Evolutionary conservation across 1,140 invertebrate species (phyloP).

Genomic region (honey bee (Apis mellifera)): DNA sequence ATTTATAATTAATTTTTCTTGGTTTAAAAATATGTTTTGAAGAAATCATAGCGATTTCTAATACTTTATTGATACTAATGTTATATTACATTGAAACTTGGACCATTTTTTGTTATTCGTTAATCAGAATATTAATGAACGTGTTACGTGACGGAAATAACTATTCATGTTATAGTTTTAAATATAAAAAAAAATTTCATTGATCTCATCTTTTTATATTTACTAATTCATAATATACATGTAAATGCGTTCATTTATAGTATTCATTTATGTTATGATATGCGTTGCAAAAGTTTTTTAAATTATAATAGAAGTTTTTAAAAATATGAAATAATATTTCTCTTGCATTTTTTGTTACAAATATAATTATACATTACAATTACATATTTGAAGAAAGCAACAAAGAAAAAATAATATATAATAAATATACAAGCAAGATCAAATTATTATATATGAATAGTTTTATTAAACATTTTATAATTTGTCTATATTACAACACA

Average conservation of each 20-base stretch:
- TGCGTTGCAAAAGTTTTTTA: not conserved
- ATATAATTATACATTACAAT: not conserved
- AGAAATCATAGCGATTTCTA: constrained; percentile 15
- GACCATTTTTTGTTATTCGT: constrained; percentile 20
- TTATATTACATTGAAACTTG: constrained; percentile 16
- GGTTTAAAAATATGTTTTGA: not conserved
- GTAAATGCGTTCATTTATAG: not conserved
- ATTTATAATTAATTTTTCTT: not conserved
- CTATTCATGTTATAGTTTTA: not conserved
- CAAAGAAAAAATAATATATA: not conserved
- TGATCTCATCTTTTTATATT: not conserved
- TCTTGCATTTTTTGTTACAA: not conserved
- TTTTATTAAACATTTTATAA: constrained; percentile 1
- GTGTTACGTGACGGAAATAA: constrained; percentile 16
- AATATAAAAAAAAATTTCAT: not conserved
- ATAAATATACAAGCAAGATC: constrained; percentile 3
- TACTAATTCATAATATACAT: not conserved
- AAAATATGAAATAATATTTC: not conserved
- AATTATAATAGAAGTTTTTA: not conserved
- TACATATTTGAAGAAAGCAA: not conserved
- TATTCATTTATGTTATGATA: not conserved
- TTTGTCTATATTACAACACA: not conserved
- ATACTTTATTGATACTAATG: constrained; percentile 1
- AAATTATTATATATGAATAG: constrained; percentile 6
- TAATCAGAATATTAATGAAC: constrained; percentile 4